These are phyloP conservation scores for Chrysochloris asiatica DNA, from an alignment of 2,113 vertebrate species.

Conservation along the genomic window DNA sequence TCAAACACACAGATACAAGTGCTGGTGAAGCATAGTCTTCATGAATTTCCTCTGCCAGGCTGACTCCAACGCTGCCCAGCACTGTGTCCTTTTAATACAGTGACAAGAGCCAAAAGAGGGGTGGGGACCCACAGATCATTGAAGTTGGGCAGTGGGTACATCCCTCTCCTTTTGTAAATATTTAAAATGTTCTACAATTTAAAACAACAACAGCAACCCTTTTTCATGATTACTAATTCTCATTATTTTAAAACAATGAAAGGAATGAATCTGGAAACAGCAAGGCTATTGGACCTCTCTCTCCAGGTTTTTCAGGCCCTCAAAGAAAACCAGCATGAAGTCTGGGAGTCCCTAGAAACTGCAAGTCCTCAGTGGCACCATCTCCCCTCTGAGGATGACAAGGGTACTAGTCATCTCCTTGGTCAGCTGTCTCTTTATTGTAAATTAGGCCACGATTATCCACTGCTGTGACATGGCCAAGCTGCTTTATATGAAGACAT, in stretches of 20 bases:
- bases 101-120: not conserved
- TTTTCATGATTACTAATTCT: no score
- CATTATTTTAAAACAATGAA: no score
- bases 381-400: not conserved
- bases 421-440: conserved; percentile 17
- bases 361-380: rapidly evolving
- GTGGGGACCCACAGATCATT: not conserved
- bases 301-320: not conserved
- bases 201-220: no score
- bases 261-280: not conserved
- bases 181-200: not conserved
- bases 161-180: conserved; percentile 8
- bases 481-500: conserved; percentile 26
- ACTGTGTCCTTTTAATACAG: not conserved
- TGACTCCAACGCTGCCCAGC: not conserved
- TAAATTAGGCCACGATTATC: not conserved
- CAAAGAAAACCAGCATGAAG: not conserved
- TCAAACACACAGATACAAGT: no score
- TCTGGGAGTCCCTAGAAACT: not conserved
- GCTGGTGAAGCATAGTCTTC: not conserved
- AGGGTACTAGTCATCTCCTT: not conserved
- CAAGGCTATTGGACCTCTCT: not conserved
- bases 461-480: conserved; percentile 61
- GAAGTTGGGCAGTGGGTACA: not conserved
- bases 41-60: not conserved